phyloP scores from a whole-genome alignment of 2,797 vertebrate species.

The Karalla daura region DNA sequence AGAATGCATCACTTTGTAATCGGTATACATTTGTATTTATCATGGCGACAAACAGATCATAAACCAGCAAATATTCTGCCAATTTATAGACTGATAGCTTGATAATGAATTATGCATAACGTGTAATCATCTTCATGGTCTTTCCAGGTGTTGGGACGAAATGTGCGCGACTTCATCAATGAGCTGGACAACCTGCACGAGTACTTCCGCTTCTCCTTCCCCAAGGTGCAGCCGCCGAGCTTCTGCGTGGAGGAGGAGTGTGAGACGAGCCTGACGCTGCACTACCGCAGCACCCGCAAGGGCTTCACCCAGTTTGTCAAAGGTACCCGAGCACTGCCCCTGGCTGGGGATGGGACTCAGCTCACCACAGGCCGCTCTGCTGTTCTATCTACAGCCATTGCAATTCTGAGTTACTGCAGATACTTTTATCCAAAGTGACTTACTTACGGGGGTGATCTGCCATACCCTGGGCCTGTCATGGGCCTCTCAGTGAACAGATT shows the following conservation, averaged over 20 bases:
- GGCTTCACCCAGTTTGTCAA: slow-evolving; percentile 86
- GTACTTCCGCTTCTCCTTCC: slow-evolving; percentile 86
- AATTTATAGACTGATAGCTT: no score
- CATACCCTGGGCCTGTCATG: no score
- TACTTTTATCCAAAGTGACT: no score
- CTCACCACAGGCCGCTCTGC: neutral
- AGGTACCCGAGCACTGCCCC: slow-evolving; percentile 71
- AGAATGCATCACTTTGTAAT: no score
- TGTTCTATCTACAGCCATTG: neutral
- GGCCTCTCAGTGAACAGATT: no score
- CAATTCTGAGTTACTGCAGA: neutral
- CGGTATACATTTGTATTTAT: no score
- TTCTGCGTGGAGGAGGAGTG: slow-evolving; percentile 87
- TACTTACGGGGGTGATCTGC: no score
- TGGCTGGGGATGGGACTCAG: no score
- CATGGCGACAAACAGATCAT: neutral
- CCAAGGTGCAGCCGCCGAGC: slow-evolving; percentile 84
- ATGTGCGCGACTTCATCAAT: slow-evolving; percentile 86
- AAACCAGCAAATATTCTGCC: neutral
- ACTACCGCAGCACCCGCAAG: slow-evolving; percentile 83
- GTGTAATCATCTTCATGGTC: neutral
- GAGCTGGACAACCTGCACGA: slow-evolving; percentile 85
- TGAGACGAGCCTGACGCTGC: slow-evolving; percentile 82
- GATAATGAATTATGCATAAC: neutral
- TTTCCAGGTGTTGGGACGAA: slow-evolving; percentile 79